A percentile compares a stretch with the other conserved stretches of the same genome.
Conservation (phyloP, 2,113 vertebrate species). For the Isichthys henryi region DNA sequence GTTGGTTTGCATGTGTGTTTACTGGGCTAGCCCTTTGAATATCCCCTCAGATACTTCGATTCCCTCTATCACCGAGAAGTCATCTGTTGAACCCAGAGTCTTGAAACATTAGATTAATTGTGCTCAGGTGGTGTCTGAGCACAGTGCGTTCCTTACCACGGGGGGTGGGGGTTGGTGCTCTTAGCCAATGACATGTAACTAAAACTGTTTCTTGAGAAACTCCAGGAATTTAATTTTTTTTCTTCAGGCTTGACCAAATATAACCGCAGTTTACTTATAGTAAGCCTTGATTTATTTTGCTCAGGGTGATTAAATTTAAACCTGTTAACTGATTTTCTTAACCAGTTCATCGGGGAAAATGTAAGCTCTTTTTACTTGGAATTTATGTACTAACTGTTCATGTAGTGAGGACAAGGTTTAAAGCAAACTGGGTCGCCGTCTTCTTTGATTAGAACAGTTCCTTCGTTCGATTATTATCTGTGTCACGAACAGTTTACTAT, state of each 20-base stretch:
- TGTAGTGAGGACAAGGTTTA: not conserved
- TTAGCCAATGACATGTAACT: constrained; percentile 7
- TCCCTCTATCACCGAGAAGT: not conserved
- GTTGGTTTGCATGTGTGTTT: not conserved
- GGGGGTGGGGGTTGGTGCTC: not conserved
- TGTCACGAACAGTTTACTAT: not conserved
- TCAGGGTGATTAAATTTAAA: not conserved
- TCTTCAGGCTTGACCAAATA: constrained; percentile 9
- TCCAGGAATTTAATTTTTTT: constrained; percentile 6
- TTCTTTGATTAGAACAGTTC: not conserved
- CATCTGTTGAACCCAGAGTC: not conserved
- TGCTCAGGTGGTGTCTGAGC: constrained; percentile 13
- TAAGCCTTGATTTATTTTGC: constrained; percentile 13
- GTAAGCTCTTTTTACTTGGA: not conserved
- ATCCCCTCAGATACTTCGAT: not conserved
- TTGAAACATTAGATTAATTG: constrained; percentile 1
- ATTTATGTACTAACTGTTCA: not conserved
- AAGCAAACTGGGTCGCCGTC: not conserved
- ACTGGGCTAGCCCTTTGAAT: not conserved
- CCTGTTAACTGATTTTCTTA: not conserved
- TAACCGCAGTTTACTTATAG: not conserved
- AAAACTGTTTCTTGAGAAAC: constrained; percentile 8
- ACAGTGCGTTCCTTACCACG: not conserved
- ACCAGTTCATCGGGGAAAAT: not conserved
- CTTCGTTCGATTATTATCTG: not conserved